Percentiles rank a stretch among this genome's conserved stretches.
Conservation (phyloP, 2,113 vertebrate species). For the Lasiurus borealis region DNA sequence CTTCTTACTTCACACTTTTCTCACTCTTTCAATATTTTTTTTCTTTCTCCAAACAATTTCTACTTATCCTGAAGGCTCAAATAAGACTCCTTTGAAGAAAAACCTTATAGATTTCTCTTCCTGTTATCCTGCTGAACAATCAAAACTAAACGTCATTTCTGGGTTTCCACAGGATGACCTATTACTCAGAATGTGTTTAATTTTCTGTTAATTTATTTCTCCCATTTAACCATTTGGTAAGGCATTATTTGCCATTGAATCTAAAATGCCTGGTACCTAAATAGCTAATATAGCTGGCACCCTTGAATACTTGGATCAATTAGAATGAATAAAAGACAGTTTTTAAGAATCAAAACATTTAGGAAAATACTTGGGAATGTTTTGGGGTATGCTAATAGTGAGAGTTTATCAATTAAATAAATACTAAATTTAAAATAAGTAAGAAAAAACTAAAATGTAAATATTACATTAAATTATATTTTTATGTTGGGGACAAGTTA, state of each 20-base stretch:
- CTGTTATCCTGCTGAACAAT: neutral
- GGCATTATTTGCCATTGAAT: conserved; percentile 32
- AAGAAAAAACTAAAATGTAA: neutral
- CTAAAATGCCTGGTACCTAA: neutral
- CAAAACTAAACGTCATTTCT: neutral
- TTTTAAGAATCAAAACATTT: neutral
- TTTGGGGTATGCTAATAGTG: neutral
- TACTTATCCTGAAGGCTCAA: conserved; percentile 3
- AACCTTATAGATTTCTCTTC: neutral
- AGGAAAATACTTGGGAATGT: neutral
- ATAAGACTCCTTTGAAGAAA: conserved; percentile 6
- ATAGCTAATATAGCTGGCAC: neutral
- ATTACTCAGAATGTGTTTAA: conserved; percentile 40
- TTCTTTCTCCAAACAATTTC: neutral
- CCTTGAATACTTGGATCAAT: neutral
- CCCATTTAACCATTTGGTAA: neutral
- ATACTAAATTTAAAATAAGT: neutral
- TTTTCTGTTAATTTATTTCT: conserved; percentile 48
- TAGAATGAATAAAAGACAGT: neutral
- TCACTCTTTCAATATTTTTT: neutral
- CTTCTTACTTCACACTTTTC: neutral
- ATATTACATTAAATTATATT: conserved; percentile 18
- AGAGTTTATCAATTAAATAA: neutral
- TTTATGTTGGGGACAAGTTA: neutral
- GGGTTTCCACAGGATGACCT: neutral